Conservation (phyloP, 2,888 invertebrate genomes). For the Melanotus villosus region DNA sequence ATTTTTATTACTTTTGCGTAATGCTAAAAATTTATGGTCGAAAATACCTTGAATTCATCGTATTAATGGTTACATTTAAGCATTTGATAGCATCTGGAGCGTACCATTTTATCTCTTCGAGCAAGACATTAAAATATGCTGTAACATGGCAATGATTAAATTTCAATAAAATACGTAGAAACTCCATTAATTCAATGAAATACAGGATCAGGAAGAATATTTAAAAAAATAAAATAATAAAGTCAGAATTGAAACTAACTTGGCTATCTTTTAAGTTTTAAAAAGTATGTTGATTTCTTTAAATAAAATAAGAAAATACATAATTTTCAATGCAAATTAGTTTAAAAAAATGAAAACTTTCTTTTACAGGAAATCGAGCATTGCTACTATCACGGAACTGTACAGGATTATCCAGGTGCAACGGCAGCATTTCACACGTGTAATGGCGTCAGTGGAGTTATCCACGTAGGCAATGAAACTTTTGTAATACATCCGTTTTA, state of each 20-base stretch:
- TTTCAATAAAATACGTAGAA: not conserved
- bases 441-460: conserved; percentile 97
- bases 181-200: not conserved
- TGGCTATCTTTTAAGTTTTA: too few species aligned
- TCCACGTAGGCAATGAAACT: conserved; percentile 97
- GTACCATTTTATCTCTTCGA: not conserved
- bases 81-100: too few species aligned
- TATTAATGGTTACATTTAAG: too few species aligned
- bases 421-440: conserved; percentile 98
- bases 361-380: conserved; percentile 91
- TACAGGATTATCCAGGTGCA: conserved; percentile 96
- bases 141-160: not conserved
- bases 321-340: too few species aligned
- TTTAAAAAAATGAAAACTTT: conserved; percentile 17
- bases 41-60: too few species aligned
- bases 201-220: not conserved
- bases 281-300: too few species aligned
- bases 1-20: too few species aligned
- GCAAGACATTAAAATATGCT: conserved; percentile 1
- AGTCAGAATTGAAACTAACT: too few species aligned
- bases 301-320: too few species aligned
- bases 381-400: conserved; percentile 98
- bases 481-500: conserved; percentile 98
- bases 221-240: too few species aligned
- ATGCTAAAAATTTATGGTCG: too few species aligned